Conservation (phyloP, 2,113 vertebrate genomes). For the Poicephalus meyeri region DNA sequence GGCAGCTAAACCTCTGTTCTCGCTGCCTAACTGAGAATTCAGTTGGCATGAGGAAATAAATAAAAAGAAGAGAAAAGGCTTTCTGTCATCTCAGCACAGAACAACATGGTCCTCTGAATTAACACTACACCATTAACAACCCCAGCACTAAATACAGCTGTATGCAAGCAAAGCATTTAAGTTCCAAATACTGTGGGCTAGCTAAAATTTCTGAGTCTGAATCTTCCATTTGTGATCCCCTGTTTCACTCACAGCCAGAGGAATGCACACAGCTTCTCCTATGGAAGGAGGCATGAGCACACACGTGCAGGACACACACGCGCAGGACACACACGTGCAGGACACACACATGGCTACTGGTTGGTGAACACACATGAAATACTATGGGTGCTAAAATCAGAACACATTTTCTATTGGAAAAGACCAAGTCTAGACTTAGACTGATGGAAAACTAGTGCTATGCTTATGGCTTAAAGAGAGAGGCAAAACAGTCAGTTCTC, state of each 20-base stretch:
- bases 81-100: background rate
- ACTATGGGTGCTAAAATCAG: background rate
- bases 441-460: background rate
- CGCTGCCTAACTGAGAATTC: background rate
- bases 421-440: background rate
- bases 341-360: background rate
- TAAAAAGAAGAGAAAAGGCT: background rate
- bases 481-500: background rate
- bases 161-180: background rate
- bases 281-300: background rate
- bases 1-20: background rate
- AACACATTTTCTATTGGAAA: background rate
- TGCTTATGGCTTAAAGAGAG: background rate
- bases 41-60: background rate
- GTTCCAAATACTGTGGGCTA: background rate
- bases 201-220: background rate
- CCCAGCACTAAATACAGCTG: background rate
- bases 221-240: background rate
- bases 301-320: background rate
- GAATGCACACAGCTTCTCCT: background rate
- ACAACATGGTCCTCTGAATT: background rate
- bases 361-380: fast-evolving
- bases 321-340: background rate
- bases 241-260: background rate
- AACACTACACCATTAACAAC: background rate